Conservation (phyloP, 2,113 vertebrate species). For the Petaurus breviceps region DNA sequence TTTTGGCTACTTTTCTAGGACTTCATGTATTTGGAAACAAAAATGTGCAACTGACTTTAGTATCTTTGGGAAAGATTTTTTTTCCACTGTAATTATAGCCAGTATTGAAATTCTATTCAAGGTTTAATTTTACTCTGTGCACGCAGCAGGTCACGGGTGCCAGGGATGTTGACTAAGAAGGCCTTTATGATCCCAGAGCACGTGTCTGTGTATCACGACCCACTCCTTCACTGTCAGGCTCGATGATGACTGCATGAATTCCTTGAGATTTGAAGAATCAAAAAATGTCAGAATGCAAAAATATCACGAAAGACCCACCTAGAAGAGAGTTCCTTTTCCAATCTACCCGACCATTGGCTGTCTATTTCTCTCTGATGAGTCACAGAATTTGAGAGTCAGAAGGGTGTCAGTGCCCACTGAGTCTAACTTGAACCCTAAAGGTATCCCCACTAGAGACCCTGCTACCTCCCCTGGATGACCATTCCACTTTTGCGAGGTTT, state of each 20-base stretch:
- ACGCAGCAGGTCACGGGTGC: constrained; percentile 45
- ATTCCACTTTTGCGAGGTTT: not conserved
- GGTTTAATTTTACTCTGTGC: constrained; percentile 60
- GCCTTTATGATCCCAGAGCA: constrained; percentile 26
- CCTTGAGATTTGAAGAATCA: not conserved
- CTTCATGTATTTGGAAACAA: constrained; percentile 82
- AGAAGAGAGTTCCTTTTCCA: not conserved
- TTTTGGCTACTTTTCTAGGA: constrained; percentile 83
- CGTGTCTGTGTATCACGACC: constrained; percentile 21
- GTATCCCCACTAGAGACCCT: not conserved
- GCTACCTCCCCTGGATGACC: not conserved
- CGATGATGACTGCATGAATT: not conserved
- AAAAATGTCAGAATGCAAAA: not conserved
- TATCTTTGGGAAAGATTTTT: constrained; percentile 75
- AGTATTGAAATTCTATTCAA: constrained; percentile 69
- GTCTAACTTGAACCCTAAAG: not conserved
- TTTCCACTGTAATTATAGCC: constrained; percentile 75
- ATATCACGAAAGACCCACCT: not conserved
- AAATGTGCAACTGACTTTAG: constrained; percentile 79
- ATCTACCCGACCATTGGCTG: not conserved
- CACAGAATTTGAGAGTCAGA: not conserved
- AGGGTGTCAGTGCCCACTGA: not conserved
- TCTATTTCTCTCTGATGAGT: not conserved
- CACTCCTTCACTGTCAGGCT: not conserved
- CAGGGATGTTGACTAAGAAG: constrained; percentile 52